Base-by-base conservation (phyloP, 2,888 invertebrate genomes). In the Xanthorhoe spadicearia region DNA sequence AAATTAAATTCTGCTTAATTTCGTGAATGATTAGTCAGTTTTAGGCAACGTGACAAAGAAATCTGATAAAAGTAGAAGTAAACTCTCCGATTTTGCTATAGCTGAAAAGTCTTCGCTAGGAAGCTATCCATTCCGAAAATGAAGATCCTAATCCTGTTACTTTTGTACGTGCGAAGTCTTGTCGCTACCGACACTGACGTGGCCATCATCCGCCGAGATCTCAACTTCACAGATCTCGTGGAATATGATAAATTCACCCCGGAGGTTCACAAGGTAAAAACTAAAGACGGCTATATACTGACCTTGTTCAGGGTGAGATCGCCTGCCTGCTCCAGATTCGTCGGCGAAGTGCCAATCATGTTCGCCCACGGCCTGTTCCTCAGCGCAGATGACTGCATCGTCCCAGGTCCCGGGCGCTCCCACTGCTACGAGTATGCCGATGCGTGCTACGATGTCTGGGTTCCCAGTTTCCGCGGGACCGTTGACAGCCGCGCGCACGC, bases 281-380 rank as follows among this genome's bases (percentile, higher is more conserved):
- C 83, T 0, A 52, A 69, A 19, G 83, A 83, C 54, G 81, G 81
- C 17, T 83, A 83, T 51, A 74, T 78, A 8, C 68, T 83, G n/a
- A 63, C 70, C 2, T 5, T 82, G 6, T 79, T 71, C 61, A 74
- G 79, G 13, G 57, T 83, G 32, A 73, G 69, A 17, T 6, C 69
- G 2, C 71, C 61, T 0, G 15, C 60, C 9, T 71, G 69, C 55
- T 74, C 75, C 10, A n/a, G 53, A 10, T 19, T 52, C 0, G 64
- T 46, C 7, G 54, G 17, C n/a, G 15, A 13, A 8, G 55, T 61
- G 3, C 73, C 73, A 0, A 65, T 77, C 4, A 15, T 78, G 5
- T 78, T 78, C 51, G 66, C 70, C 68, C 81, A 80, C 54, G 81
- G 80, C 0, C 66, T 78, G 9, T 80, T 75, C 55, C 66, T 79